A percentile compares a stretch with the other conserved stretches of the same genome.
phyloP scores from a whole-genome alignment of 23 tunicate genomes.

The Halocynthia roretzi region DNA sequence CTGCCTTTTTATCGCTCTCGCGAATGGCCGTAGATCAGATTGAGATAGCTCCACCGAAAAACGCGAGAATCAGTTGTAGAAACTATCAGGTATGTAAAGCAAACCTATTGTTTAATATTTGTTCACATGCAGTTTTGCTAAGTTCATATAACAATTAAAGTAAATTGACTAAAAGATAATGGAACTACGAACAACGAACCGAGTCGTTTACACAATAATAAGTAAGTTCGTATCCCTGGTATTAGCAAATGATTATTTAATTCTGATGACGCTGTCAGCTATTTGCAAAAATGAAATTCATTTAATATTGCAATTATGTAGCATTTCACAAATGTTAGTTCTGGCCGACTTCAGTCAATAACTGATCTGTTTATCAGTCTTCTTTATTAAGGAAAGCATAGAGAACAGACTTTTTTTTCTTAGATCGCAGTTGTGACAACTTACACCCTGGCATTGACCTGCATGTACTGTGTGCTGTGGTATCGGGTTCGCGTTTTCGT shows the following conservation, averaged over 20 bases:
- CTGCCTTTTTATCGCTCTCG: not conserved
- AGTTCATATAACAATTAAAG: not conserved
- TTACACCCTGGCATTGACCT: constrained; percentile 42
- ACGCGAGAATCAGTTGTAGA: constrained; percentile 2
- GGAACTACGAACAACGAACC: too few relatives aligned
- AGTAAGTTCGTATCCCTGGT: not conserved
- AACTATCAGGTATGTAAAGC: constrained; percentile 22
- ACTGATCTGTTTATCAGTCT: too few relatives aligned
- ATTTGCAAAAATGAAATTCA: not conserved
- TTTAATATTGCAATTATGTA: too few relatives aligned
- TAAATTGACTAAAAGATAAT: not conserved
- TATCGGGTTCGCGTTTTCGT: constrained; percentile 54
- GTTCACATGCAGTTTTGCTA: not conserved
- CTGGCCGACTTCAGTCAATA: too few relatives aligned
- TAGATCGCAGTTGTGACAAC: constrained; percentile 66
- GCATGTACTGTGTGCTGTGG: constrained; percentile 63
- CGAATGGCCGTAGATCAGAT: constrained; percentile 12
- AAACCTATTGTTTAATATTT: not conserved
- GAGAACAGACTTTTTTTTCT: not conserved
- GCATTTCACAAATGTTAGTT: too few relatives aligned
- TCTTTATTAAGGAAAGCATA: too few relatives aligned
- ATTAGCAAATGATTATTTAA: not conserved
- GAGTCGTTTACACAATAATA: not conserved
- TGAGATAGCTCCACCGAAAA: not conserved
- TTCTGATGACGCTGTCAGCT: not conserved